Evolutionary conservation across 2,113 vertebrate species (phyloP).

Genomic region (Oryctolagus cuniculus): DNA sequence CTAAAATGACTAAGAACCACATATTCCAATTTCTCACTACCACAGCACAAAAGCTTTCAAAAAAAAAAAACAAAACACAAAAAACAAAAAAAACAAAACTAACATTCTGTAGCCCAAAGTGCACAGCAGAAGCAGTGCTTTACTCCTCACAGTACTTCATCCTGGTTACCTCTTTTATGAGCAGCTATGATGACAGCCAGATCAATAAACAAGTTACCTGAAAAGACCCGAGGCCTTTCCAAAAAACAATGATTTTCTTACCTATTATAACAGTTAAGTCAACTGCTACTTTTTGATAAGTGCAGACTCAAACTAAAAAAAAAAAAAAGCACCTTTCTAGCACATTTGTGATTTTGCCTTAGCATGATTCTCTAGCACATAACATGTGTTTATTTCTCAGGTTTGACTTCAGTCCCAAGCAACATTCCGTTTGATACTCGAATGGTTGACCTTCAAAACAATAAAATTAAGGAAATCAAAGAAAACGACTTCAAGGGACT

Average conservation of each 20-base stretch:
- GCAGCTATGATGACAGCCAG: neutral
- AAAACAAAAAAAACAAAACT: neutral
- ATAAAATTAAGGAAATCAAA: conserved; percentile 97
- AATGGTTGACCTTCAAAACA: conserved; percentile 98
- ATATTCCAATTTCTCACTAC: neutral
- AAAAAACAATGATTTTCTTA: conserved; percentile 7
- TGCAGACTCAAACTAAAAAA: neutral
- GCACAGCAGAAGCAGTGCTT: neutral
- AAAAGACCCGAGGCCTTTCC: conserved; percentile 26
- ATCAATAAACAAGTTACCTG: neutral
- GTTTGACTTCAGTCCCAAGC: conserved; percentile 93
- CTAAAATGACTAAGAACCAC: conserved; percentile 44
- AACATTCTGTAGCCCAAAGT: neutral
- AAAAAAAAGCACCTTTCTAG: neutral
- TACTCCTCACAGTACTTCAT: neutral
- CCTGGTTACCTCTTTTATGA: no score
- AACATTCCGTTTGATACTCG: conserved; percentile 95
- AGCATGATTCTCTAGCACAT: neutral
- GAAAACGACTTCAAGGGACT: conserved; percentile 97
- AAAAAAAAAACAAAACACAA: neutral
- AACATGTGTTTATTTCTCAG: conserved; percentile 85
- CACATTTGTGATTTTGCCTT: neutral
- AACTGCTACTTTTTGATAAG: conserved; percentile 16
- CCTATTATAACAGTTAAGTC: neutral
- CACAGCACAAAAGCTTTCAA: neutral